Conservation (phyloP, 2,888 invertebrate genomes). For the Gymnosoma rotundatum region DNA sequence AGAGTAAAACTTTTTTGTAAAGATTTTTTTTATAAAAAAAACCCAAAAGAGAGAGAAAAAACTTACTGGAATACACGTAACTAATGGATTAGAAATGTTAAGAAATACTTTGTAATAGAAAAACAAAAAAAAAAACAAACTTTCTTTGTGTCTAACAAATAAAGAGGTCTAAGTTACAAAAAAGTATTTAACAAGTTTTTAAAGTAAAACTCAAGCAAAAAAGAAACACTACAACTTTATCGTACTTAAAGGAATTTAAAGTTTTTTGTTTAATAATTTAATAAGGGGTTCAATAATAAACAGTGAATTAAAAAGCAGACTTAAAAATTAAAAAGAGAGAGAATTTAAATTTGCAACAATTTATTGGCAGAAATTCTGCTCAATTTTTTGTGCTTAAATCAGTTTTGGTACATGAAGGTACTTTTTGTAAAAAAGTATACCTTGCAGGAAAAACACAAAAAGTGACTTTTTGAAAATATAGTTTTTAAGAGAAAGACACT, state of each 20-base stretch:
- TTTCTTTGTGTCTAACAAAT: constrained; percentile 59
- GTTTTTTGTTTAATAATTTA: constrained; percentile 3
- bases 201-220: background rate
- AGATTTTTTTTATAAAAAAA: constrained; percentile 4
- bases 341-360: background rate
- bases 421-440: no score
- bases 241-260: constrained; percentile 29
- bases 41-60: background rate
- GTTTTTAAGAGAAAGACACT: no score
- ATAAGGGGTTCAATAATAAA: background rate
- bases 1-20: background rate
- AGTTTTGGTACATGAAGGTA: no score
- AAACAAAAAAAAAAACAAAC: constrained; percentile 15
- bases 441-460: no score
- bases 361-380: no score
- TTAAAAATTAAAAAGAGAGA: background rate
- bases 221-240: constrained; percentile 16
- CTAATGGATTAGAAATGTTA: constrained; percentile 65
- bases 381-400: no score
- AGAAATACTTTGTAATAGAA: constrained; percentile 38
- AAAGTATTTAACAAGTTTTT: constrained; percentile 53
- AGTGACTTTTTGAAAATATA: no score
- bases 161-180: constrained; percentile 54
- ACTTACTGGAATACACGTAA: constrained; percentile 30
- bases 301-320: no score